A percentile compares a stretch with the other conserved stretches of the same genome.
These are phyloP conservation scores for Zelleria hepariella DNA, from an alignment of 2,888 invertebrate genomes.

Conservation along the genomic window DNA sequence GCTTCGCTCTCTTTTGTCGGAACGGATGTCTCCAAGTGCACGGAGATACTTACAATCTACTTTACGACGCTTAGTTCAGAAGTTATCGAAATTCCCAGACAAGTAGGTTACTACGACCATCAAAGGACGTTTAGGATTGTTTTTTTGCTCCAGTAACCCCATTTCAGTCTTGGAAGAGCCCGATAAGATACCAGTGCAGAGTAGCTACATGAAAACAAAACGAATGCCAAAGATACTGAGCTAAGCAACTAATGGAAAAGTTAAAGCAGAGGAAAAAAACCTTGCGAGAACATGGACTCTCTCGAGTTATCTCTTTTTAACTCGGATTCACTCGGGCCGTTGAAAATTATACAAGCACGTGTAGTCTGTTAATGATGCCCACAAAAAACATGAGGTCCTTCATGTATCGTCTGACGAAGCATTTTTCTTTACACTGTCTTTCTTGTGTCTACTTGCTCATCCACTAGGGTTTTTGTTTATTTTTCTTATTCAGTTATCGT, in stretches of 20 bases:
- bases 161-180: slow-evolving; percentile 28
- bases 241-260: neutral
- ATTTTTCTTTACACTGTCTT: neutral
- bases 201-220: neutral
- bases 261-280: neutral
- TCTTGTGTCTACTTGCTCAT: slow-evolving; percentile 5
- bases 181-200: slow-evolving; percentile 20
- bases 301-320: slow-evolving; percentile 10
- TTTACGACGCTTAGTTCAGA: slow-evolving; percentile 46
- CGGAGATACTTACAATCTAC: neutral
- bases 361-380: slow-evolving; percentile 6
- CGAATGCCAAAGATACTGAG: neutral
- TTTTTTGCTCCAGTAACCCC: slow-evolving; percentile 60
- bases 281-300: neutral
- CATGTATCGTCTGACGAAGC: neutral
- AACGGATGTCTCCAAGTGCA: neutral
- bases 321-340: slow-evolving; percentile 2
- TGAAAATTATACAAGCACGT: slow-evolving; percentile 16
- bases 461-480: neutral
- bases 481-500: neutral
- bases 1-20: neutral
- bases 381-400: slow-evolving; percentile 6
- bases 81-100: slow-evolving; percentile 47
- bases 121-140: slow-evolving; percentile 38
- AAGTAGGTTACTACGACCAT: slow-evolving; percentile 54